Percentiles rank a stretch among this genome's conserved stretches.
phyloP scores from a whole-genome alignment of 1,140 invertebrate genomes.

The Orussus abietinus region DNA sequence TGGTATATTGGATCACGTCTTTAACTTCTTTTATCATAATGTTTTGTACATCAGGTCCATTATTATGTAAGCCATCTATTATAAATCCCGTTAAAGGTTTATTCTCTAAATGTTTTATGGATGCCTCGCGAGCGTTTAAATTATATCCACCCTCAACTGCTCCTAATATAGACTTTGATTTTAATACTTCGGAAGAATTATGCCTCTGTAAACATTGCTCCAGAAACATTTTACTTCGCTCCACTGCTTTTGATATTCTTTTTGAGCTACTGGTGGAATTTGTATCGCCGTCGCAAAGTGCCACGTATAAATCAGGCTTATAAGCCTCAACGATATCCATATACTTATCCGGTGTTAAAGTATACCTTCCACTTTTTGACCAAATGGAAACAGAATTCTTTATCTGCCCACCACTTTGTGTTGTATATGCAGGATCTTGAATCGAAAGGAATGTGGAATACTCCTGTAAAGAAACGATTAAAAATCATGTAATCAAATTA shows the following conservation, averaged over 20 bases:
- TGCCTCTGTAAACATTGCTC: slow-evolving; percentile 60
- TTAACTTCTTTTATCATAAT: slow-evolving; percentile 58
- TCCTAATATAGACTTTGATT: slow-evolving; percentile 59
- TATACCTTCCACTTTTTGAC: slow-evolving; percentile 66
- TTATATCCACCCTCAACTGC: slow-evolving; percentile 73
- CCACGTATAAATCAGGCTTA: slow-evolving; percentile 75
- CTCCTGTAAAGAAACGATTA: slow-evolving; percentile 47
- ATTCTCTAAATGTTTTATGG: slow-evolving; percentile 60
- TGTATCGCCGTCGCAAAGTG: slow-evolving; percentile 78
- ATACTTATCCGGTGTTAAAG: slow-evolving; percentile 62
- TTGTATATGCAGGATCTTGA: slow-evolving; percentile 63
- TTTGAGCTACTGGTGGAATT: slow-evolving; percentile 64
- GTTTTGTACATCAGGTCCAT: slow-evolving; percentile 60
- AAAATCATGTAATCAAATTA: slow-evolving; percentile 9
- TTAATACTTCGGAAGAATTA: slow-evolving; percentile 52
- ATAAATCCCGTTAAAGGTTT: slow-evolving; percentile 64
- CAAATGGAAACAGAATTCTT: slow-evolving; percentile 66
- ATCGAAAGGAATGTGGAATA: slow-evolving; percentile 60
- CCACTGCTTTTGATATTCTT: slow-evolving; percentile 63
- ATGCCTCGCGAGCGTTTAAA: slow-evolving; percentile 56
- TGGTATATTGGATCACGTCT: slow-evolving; percentile 58
- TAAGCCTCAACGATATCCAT: slow-evolving; percentile 73
- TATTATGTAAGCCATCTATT: slow-evolving; percentile 75
- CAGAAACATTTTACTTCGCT: slow-evolving; percentile 58
- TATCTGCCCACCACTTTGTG: slow-evolving; percentile 64